These are phyloP conservation scores for Folsomia candida DNA, from an alignment of 2,888 invertebrate genomes.

Conservation along the genomic window DNA sequence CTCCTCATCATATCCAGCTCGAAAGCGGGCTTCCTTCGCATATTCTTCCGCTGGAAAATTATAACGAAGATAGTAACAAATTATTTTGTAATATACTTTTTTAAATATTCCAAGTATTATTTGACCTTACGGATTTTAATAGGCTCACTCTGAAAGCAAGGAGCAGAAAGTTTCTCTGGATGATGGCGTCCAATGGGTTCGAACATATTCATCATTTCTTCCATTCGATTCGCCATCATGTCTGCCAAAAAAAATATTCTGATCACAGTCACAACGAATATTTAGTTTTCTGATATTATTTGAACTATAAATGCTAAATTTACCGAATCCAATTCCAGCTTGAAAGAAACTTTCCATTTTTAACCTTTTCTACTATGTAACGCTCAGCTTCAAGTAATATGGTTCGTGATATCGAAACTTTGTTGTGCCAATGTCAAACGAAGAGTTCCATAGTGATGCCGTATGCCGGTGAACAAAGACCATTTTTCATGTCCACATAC, in stretches of 20 bases:
- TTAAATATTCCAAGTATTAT: not conserved
- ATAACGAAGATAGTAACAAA: not conserved
- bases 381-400: too few species aligned
- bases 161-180: not conserved
- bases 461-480: too few species aligned
- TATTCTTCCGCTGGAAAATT: not conserved
- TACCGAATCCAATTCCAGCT: not conserved
- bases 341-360: not conserved
- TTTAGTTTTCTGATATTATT: too few species aligned
- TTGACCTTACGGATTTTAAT: not conserved
- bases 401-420: too few species aligned
- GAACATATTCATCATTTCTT: conserved; percentile 1
- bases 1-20: not conserved
- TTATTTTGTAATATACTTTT: not conserved
- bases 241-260: not conserved
- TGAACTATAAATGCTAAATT: too few species aligned
- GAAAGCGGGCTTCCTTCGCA: conserved; percentile 1
- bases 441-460: too few species aligned
- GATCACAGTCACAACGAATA: not conserved
- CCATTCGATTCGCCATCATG: not conserved
- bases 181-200: not conserved
- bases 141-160: not conserved
- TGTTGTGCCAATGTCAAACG: too few species aligned
- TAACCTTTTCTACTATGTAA: too few species aligned
- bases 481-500: too few species aligned